Percentiles rank a stretch among this genome's conserved stretches.
Evolutionary conservation across 2,888 invertebrate genomes (phyloP).

Genomic region (Macaria liturata): DNA sequence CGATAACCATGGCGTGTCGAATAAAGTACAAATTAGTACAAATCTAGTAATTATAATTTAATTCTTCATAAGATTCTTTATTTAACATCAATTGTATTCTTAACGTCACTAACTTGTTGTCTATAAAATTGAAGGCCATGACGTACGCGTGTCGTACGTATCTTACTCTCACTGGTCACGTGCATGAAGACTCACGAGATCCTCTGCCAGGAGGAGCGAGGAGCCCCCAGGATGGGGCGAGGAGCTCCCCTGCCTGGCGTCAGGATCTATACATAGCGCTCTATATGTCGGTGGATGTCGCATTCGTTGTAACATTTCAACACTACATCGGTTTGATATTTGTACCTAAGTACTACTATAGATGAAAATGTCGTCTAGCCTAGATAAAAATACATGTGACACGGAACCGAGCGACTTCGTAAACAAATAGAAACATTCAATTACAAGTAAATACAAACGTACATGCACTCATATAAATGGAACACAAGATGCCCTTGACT

Average conservation of each 20-base stretch:
- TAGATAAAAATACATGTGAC: conserved; percentile 16
- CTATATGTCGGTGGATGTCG: conserved; percentile 24
- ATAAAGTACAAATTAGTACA: conserved; percentile 58
- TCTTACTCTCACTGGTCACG: conserved; percentile 36
- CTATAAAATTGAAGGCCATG: conserved; percentile 63
- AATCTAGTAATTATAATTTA: conserved; percentile 54
- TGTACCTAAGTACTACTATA: conserved; percentile 13
- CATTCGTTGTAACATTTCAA: conserved; percentile 36
- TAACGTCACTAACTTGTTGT: conserved; percentile 60
- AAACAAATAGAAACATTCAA: too few species aligned
- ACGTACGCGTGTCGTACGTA: conserved; percentile 40
- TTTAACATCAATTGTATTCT: conserved; percentile 59
- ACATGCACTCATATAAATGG: too few species aligned
- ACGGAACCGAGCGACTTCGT: conserved; percentile 1
- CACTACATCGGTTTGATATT: conserved; percentile 15
- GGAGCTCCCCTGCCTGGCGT: too few species aligned
- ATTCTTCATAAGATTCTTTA: conserved; percentile 67
- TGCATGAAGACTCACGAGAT: conserved; percentile 13
- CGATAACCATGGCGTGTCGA: conserved; percentile 47
- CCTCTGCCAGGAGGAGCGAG: conserved; percentile 4
- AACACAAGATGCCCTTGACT: too few species aligned
- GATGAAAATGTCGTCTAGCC: conserved; percentile 6
- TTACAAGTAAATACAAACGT: too few species aligned
- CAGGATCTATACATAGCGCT: too few species aligned
- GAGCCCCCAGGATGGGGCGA: too few species aligned